Evolutionary conservation across 1,140 invertebrate genomes (phyloP).

Genomic region (Delia radicum): DNA sequence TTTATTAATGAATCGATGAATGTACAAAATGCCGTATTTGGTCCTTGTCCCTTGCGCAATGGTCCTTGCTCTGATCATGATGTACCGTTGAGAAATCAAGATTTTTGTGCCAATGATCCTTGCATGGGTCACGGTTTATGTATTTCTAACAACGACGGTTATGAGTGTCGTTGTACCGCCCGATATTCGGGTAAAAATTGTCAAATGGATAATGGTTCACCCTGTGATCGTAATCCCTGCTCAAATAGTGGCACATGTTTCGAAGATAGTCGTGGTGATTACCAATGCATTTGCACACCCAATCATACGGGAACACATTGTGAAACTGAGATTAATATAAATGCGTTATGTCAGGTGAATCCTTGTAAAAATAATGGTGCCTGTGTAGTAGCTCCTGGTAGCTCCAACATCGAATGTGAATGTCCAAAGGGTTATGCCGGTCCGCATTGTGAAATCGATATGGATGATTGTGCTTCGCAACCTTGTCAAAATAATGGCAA

Average conservation of each 20-base stretch:
- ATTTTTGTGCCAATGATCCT: slow-evolving; percentile 73
- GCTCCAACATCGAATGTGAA: slow-evolving; percentile 65
- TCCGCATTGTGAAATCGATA: slow-evolving; percentile 65
- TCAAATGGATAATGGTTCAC: slow-evolving; percentile 72
- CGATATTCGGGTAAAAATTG: slow-evolving; percentile 83
- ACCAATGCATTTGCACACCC: slow-evolving; percentile 71
- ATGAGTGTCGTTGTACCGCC: slow-evolving; percentile 76
- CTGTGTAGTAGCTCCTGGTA: slow-evolving; percentile 63
- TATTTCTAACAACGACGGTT: slow-evolving; percentile 70
- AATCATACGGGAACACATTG: slow-evolving; percentile 76
- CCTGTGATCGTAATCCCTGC: slow-evolving; percentile 72
- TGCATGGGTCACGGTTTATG: slow-evolving; percentile 80
- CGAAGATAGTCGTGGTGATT: slow-evolving; percentile 74
- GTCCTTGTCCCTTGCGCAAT: slow-evolving; percentile 69
- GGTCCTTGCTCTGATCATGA: slow-evolving; percentile 69
- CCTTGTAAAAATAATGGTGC: slow-evolving; percentile 74
- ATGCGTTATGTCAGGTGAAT: slow-evolving; percentile 70
- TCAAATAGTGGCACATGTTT: slow-evolving; percentile 73
- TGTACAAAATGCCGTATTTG: slow-evolving; percentile 70
- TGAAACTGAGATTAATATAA: slow-evolving; percentile 71
- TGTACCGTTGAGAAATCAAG: slow-evolving; percentile 58
- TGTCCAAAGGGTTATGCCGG: slow-evolving; percentile 68
- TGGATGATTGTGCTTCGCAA: slow-evolving; percentile 69
- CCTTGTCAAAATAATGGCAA: slow-evolving; percentile 83
- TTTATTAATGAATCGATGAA: slow-evolving; percentile 67